These are phyloP conservation scores for Euphydryas editha DNA, from an alignment of 2,888 invertebrate species.

Conservation along the genomic window DNA sequence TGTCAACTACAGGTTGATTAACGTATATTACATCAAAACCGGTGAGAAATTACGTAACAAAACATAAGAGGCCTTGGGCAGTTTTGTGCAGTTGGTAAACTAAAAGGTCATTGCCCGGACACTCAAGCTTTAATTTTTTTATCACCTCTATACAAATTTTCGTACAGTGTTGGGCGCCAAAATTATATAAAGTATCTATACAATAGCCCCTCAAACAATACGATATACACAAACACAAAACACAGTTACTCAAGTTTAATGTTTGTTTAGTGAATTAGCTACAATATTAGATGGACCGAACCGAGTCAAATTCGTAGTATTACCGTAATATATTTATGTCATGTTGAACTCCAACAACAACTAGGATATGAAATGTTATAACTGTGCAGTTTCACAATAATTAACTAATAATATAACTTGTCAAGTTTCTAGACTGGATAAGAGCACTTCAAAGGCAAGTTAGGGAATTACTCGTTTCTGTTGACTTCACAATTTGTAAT, in stretches of 20 bases:
- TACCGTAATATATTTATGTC: not conserved
- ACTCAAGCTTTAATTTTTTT: too few species aligned
- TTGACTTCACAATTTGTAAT: constrained; percentile 1
- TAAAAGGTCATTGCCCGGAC: too few species aligned
- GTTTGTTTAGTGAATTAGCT: not conserved
- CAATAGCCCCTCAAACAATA: not conserved
- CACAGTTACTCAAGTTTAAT: not conserved
- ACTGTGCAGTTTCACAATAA: not conserved
- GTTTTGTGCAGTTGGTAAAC: too few species aligned
- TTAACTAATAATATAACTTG: constrained; percentile 11
- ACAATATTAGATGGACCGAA: not conserved
- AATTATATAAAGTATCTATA: too few species aligned
- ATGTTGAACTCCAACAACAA: not conserved
- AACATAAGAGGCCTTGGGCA: too few species aligned
- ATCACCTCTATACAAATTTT: too few species aligned
- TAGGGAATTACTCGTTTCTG: constrained; percentile 1
- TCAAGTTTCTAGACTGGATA: not conserved
- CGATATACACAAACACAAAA: not conserved
- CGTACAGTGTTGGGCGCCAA: too few species aligned
- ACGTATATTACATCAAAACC: too few species aligned
- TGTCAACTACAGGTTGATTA: too few species aligned
- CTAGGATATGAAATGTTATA: not conserved
- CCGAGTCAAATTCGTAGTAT: not conserved
- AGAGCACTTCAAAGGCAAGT: not conserved
- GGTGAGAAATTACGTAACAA: too few species aligned